A percentile compares a stretch with the other conserved stretches of the same genome.
These are phyloP conservation scores for Strigamia transsilvanica DNA, from an alignment of 2,888 invertebrate genomes.

Conservation along the genomic window DNA sequence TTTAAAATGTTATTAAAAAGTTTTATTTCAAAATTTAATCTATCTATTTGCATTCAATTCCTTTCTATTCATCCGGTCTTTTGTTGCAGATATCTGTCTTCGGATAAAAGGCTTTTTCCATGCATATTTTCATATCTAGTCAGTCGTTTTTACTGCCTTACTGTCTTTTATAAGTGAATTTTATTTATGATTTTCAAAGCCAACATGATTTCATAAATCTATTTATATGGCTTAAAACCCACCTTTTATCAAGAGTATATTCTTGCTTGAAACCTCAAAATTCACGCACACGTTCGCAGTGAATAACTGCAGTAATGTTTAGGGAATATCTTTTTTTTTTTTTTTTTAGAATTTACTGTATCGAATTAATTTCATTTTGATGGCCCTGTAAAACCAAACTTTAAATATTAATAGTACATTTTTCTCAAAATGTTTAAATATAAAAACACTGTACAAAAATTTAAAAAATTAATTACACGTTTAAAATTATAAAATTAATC, in stretches of 20 bases:
- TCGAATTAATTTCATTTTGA: not conserved
- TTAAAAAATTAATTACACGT: not conserved
- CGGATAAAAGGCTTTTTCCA: not conserved
- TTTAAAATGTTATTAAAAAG: not conserved
- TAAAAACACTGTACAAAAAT: not conserved
- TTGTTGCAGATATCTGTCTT: not conserved
- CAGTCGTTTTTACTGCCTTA: slow-evolving; percentile 1
- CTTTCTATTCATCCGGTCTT: not conserved
- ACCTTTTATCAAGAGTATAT: not conserved
- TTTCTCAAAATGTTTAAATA: not conserved
- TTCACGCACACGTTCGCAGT: not conserved
- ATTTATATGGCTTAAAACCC: slow-evolving; percentile 16
- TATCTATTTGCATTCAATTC: not conserved
- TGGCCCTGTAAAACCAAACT: not conserved
- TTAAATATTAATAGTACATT: not conserved
- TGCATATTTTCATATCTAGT: not conserved
- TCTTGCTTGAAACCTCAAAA: not conserved
- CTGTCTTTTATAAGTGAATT: not conserved
- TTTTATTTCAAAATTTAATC: not conserved
- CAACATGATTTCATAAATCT: slow-evolving; percentile 17
- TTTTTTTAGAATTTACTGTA: not conserved
- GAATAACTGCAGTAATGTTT: too few relatives aligned
- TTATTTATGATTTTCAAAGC: slow-evolving; percentile 34
- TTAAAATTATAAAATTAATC: slow-evolving; percentile 1
- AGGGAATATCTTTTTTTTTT: not conserved